phyloP scores from a whole-genome alignment of 2,797 vertebrate genomes.

The Oreortyx pictus region DNA sequence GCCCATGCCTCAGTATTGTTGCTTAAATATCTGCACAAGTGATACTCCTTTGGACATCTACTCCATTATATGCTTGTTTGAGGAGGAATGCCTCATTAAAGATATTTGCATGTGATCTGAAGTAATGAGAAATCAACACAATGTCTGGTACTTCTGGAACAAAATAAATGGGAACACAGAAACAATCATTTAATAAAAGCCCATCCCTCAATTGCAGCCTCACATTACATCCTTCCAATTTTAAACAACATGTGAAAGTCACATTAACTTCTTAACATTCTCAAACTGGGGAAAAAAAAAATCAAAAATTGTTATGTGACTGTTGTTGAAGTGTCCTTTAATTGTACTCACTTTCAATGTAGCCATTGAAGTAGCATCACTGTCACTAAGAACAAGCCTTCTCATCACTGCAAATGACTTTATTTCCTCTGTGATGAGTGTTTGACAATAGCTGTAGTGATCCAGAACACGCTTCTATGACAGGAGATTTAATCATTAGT shows the following conservation, averaged over 20 bases:
- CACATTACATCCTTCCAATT: neutral
- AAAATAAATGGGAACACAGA: neutral
- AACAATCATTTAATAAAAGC: neutral
- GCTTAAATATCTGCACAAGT: neutral
- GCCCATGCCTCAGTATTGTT: fast-evolving
- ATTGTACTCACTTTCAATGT: neutral
- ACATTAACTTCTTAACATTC: neutral
- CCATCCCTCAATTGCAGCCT: neutral
- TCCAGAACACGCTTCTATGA: neutral
- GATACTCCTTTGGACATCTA: neutral
- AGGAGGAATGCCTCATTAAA: neutral
- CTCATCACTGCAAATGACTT: neutral
- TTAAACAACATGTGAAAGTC: neutral
- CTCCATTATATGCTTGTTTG: fast-evolving
- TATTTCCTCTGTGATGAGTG: neutral
- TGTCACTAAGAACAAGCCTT: neutral
- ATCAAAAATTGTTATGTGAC: neutral
- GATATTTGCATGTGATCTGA: fast-evolving
- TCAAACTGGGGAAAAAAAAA: neutral
- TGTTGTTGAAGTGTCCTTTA: neutral
- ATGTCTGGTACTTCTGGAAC: neutral
- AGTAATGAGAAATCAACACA: neutral
- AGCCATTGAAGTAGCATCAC: neutral
- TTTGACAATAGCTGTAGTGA: neutral
- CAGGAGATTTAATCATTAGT: neutral